Percentiles rank a stretch among this genome's conserved stretches.
phyloP scores from a whole-genome alignment of 1,140 invertebrate genomes.

The Drosophila guanche region DNA sequence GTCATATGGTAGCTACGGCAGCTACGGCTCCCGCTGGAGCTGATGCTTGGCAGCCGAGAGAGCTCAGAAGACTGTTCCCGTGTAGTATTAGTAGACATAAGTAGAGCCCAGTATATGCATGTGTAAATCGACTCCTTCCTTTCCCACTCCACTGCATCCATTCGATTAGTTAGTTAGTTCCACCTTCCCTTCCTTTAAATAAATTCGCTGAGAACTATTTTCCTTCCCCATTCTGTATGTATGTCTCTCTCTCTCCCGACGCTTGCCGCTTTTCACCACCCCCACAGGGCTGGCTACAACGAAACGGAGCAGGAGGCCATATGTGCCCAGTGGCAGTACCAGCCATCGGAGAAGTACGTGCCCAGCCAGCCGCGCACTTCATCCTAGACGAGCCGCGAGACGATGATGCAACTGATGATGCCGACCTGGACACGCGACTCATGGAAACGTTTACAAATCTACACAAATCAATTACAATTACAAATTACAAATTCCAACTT shows the following conservation, averaged over 20 bases:
- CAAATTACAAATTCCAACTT: slow-evolving; percentile 14
- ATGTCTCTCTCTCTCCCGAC: slow-evolving; percentile 6
- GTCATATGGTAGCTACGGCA: slow-evolving; percentile 31
- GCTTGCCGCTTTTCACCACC: slow-evolving; percentile 1
- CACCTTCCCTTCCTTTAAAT: background rate
- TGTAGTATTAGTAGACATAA: slow-evolving; percentile 61
- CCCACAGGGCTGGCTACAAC: slow-evolving; percentile 85
- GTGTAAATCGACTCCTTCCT: slow-evolving; percentile 23
- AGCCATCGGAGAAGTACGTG: slow-evolving; percentile 87
- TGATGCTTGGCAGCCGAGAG: slow-evolving; percentile 27
- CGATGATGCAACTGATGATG: background rate
- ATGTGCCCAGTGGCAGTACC: slow-evolving; percentile 87
- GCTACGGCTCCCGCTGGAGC: slow-evolving; percentile 50
- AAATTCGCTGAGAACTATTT: slow-evolving; percentile 24
- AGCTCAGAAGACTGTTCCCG: slow-evolving; percentile 31
- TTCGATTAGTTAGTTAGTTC: too few relatives aligned
- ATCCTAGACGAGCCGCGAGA: slow-evolving; percentile 36
- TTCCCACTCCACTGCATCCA: too few relatives aligned
- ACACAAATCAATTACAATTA: slow-evolving; percentile 28
- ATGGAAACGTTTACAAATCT: slow-evolving; percentile 49
- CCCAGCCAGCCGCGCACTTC: slow-evolving; percentile 76
- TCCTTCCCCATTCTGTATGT: slow-evolving; percentile 13
- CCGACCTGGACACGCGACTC: slow-evolving; percentile 32
- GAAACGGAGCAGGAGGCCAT: slow-evolving; percentile 85
- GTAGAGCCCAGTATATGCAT: slow-evolving; percentile 37